Percentiles rank a stretch among this genome's conserved stretches.
Evolutionary conservation across 2,888 invertebrate species (phyloP).

Genomic region (Lithophane socia): DNA sequence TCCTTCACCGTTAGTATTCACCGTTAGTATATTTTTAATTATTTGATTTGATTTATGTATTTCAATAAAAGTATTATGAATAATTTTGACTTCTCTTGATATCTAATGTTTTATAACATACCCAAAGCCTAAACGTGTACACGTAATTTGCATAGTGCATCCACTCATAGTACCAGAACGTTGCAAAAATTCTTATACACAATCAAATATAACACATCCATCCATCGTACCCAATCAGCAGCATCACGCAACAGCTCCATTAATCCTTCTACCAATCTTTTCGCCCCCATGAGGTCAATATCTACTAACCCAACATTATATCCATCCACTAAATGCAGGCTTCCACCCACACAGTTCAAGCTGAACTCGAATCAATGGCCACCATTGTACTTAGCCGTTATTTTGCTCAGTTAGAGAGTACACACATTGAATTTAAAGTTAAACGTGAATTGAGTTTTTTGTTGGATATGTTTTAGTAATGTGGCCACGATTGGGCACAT

Average conservation of each 20-base stretch:
- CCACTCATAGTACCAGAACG: neutral
- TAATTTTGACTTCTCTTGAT: neutral
- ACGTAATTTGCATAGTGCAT: neutral
- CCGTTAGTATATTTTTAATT: neutral
- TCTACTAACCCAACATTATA: slow-evolving; percentile 52
- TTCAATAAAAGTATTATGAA: neutral
- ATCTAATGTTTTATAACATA: neutral
- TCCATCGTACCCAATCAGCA: slow-evolving; percentile 8
- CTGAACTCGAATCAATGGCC: slow-evolving; percentile 74
- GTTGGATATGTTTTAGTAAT: slow-evolving; percentile 48
- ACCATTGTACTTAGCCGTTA: slow-evolving; percentile 71
- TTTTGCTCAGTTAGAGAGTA: slow-evolving; percentile 43
- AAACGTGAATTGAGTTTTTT: slow-evolving; percentile 47
- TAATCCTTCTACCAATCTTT: slow-evolving; percentile 54
- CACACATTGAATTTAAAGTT: slow-evolving; percentile 61
- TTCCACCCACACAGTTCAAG: slow-evolving; percentile 74
- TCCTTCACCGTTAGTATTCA: neutral
- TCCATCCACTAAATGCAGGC: slow-evolving; percentile 62
- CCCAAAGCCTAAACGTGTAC: too few species aligned
- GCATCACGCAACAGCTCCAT: slow-evolving; percentile 39
- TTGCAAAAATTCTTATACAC: neutral
- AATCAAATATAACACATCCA: neutral
- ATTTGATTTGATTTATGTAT: neutral
- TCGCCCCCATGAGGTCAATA: slow-evolving; percentile 63
- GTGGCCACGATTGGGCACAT: slow-evolving; percentile 45